Evolutionary conservation across 1,140 invertebrate genomes (phyloP).

Genomic region (Holotrichia oblita): DNA sequence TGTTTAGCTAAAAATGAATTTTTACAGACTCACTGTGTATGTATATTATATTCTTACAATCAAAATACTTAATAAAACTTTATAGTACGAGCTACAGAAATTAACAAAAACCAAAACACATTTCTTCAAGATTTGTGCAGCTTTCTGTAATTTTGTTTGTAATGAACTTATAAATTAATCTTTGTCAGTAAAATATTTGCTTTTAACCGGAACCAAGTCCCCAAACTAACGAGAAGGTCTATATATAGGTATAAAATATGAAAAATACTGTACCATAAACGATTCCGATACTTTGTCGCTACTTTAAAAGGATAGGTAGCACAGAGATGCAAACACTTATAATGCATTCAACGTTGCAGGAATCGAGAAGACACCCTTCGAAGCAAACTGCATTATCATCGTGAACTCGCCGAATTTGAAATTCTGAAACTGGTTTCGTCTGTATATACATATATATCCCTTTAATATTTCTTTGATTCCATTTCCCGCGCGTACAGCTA

Average conservation of each 20-base stretch:
- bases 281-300: background rate
- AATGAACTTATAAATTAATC: no score
- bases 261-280: background rate
- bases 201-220: no score
- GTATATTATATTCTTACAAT: no score
- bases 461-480: background rate
- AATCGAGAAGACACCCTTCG: background rate
- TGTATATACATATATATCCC: background rate
- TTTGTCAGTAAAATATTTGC: no score
- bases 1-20: no score
- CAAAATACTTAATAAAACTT: no score
- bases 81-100: no score
- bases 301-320: background rate
- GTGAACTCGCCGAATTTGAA: background rate
- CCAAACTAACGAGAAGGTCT: background rate
- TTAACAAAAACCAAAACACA: no score
- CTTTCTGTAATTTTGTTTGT: no score
- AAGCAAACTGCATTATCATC: conserved; percentile 1
- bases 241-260: background rate
- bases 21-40: no score
- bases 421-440: background rate
- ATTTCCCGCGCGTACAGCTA: background rate
- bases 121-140: no score
- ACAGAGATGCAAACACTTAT: background rate
- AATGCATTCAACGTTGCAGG: background rate